Conservation (phyloP, 2,797 vertebrate genomes). For the Gymnopithys bicolor region DNA sequence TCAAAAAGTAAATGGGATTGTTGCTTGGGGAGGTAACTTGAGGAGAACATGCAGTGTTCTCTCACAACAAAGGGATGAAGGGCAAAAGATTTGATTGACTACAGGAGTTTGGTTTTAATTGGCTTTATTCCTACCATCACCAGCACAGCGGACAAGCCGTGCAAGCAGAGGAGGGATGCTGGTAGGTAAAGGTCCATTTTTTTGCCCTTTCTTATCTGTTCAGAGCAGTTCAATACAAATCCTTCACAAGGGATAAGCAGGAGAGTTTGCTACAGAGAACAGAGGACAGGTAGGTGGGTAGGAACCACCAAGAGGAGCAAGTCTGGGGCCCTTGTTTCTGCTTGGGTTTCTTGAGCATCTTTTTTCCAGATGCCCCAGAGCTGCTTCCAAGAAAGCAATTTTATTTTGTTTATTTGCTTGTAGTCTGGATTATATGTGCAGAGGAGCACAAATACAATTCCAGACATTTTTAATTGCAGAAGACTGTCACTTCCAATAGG, state of each 20-base stretch:
- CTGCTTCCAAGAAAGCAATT: neutral
- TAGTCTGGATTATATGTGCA: neutral
- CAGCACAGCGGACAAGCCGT: neutral
- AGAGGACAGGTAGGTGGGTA: neutral
- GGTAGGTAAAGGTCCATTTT: neutral
- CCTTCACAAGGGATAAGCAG: neutral
- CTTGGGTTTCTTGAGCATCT: neutral
- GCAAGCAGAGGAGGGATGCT: neutral
- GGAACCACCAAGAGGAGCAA: rapidly evolving
- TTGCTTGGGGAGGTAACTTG: slow-evolving; percentile 48
- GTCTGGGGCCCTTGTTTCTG: neutral
- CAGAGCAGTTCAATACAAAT: neutral
- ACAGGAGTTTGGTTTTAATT: slow-evolving; percentile 36
- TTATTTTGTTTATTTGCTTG: neutral
- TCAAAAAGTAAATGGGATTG: slow-evolving; percentile 66
- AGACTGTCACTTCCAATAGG: neutral
- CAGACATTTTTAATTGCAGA: slow-evolving; percentile 28
- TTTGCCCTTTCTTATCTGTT: neutral
- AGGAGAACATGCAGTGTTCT: slow-evolving; percentile 27
- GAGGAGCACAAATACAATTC: neutral
- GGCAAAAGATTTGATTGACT: slow-evolving; percentile 54
- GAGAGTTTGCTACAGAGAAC: neutral
- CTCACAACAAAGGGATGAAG: slow-evolving; percentile 23
- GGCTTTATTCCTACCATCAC: neutral
- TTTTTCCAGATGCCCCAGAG: neutral